Percentiles rank a stretch among this genome's conserved stretches.
These are phyloP conservation scores for Bilobella aurantiaca DNA, from an alignment of 1,140 invertebrate species.

Conservation along the genomic window DNA sequence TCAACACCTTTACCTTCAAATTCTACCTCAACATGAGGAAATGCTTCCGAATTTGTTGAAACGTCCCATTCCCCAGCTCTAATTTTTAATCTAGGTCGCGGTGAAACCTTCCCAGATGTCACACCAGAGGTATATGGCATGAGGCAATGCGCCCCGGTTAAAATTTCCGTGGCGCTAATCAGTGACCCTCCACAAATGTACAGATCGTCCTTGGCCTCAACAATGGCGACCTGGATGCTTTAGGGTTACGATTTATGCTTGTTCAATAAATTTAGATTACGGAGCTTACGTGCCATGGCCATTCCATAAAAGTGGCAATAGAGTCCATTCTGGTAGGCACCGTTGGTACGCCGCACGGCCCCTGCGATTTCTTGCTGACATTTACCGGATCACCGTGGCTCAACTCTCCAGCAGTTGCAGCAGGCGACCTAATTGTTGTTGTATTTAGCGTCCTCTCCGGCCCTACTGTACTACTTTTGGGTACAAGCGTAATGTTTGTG, in stretches of 20 bases:
- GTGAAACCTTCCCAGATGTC: conserved; percentile 19
- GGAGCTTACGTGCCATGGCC: conserved; percentile 44
- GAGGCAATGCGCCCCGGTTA: conserved; percentile 32
- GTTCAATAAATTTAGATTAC: neutral
- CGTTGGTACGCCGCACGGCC: neutral
- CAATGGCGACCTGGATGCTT: conserved; percentile 42
- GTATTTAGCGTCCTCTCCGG: too few relatives aligned
- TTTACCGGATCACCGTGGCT: too few relatives aligned
- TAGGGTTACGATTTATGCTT: too few relatives aligned
- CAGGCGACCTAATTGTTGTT: too few relatives aligned
- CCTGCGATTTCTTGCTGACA: too few relatives aligned
- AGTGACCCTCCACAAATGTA: conserved; percentile 28
- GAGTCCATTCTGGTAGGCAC: conserved; percentile 12
- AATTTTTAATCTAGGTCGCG: conserved; percentile 38
- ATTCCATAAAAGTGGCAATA: conserved; percentile 41
- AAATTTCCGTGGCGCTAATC: conserved; percentile 15
- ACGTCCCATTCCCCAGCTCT: conserved; percentile 46
- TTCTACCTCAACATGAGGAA: conserved; percentile 38
- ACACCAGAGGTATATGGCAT: conserved; percentile 33
- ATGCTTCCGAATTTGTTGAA: conserved; percentile 38
- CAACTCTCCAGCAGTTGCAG: too few relatives aligned
- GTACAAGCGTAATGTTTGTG: neutral
- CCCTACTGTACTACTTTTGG: too few relatives aligned
- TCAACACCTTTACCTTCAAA: too few relatives aligned
- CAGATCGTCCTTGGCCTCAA: conserved; percentile 42